phyloP scores from a whole-genome alignment of 2,113 vertebrate species.

The Sapajus apella region DNA sequence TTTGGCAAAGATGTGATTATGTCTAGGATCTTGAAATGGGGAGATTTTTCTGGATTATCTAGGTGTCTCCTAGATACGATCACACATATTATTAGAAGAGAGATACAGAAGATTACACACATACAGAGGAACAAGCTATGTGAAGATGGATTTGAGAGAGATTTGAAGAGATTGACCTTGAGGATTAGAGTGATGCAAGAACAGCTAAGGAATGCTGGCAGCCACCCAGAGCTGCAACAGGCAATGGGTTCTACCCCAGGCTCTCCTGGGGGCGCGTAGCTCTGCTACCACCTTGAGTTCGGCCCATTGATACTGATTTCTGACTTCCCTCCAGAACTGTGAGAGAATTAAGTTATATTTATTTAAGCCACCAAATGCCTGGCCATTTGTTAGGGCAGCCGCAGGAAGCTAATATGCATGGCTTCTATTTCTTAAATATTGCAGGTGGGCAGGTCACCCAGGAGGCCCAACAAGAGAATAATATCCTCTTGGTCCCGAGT shows the following conservation, averaged over 20 bases:
- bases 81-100: neutral
- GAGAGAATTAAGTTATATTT: neutral
- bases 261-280: accelerated
- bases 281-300: neutral
- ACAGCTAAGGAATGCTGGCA: neutral
- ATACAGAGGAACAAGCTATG: neutral
- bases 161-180: neutral
- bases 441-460: neutral
- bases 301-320: neutral
- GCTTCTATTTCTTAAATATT: neutral
- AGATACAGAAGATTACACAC: accelerated
- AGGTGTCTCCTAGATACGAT: neutral
- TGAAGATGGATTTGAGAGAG: neutral
- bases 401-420: neutral
- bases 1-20: neutral
- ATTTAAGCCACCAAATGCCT: neutral
- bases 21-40: neutral
- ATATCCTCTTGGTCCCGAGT: neutral
- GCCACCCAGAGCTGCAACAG: neutral
- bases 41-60: neutral
- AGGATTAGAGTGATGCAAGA: accelerated
- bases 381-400: neutral
- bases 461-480: neutral
- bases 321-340: neutral
- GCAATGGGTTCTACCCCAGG: neutral